A percentile compares a stretch with the other conserved stretches of the same genome.
phyloP scores from a whole-genome alignment of 2,888 invertebrate genomes.

The Eubasilissa splendida region DNA sequence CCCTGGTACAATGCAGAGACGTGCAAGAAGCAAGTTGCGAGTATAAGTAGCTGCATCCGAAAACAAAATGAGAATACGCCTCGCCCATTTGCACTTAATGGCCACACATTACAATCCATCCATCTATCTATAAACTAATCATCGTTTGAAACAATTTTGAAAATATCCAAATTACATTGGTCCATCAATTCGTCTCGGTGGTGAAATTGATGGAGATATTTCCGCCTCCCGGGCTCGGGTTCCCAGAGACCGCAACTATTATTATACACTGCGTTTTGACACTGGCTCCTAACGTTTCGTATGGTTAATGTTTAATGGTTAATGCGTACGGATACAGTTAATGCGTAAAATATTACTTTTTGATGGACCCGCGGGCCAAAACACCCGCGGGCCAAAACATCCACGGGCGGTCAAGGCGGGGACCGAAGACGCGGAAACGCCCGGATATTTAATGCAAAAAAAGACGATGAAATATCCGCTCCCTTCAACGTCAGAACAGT shows the following conservation, averaged over 20 bases:
- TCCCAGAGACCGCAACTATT: conserved; percentile 35
- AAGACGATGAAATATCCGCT: too few relatives aligned
- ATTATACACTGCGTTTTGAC: conserved; percentile 34
- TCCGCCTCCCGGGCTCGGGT: conserved; percentile 29
- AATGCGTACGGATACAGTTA: conserved; percentile 40
- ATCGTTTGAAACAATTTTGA: conserved; percentile 24
- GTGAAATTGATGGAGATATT: conserved; percentile 38
- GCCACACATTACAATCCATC: not conserved
- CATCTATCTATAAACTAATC: conserved; percentile 19
- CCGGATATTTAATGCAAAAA: too few relatives aligned
- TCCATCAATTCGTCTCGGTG: conserved; percentile 35
- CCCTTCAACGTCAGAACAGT: too few relatives aligned
- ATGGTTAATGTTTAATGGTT: conserved; percentile 38
- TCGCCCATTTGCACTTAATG: too few relatives aligned
- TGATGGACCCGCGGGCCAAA: conserved; percentile 32
- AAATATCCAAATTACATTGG: conserved; percentile 28
- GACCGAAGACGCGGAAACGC: conserved; percentile 3
- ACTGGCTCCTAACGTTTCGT: conserved; percentile 36
- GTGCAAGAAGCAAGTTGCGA: too few relatives aligned
- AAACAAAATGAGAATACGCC: too few relatives aligned
- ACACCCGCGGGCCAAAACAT: not conserved
- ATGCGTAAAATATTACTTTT: conserved; percentile 41
- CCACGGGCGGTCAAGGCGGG: conserved; percentile 5
- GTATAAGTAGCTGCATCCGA: too few relatives aligned
- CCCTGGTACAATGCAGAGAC: too few relatives aligned